Conservation (phyloP, 1,140 invertebrate species). For the Acromyrmex heyeri region DNA sequence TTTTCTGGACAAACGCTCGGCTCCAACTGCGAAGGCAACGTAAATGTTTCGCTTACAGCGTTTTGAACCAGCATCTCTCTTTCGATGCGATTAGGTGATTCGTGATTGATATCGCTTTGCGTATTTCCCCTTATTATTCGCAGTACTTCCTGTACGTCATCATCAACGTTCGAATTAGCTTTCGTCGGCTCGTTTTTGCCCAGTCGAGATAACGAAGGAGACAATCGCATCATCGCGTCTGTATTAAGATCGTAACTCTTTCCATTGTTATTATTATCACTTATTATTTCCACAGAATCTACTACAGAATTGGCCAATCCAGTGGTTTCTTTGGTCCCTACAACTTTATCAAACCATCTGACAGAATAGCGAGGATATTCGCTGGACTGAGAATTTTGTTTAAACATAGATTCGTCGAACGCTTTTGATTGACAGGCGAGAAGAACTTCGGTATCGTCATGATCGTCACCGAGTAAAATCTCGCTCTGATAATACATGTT, state of each 20-base stretch:
- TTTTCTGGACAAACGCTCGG: not conserved
- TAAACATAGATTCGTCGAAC: not conserved
- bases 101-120: conserved; percentile 67
- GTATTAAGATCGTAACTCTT: conserved; percentile 9
- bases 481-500: not conserved
- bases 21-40: not conserved
- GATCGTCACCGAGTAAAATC: not conserved
- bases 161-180: conserved; percentile 12
- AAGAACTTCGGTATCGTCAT: not conserved
- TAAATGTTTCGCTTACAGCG: conserved; percentile 40
- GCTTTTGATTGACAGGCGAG: not conserved
- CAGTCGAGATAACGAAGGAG: not conserved
- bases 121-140: conserved; percentile 59
- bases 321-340: not conserved
- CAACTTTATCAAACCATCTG: not conserved
- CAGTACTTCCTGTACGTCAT: conserved; percentile 73
- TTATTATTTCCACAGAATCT: not conserved
- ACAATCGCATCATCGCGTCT: not conserved
- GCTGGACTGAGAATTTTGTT: not conserved
- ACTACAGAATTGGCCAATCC: no score
- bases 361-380: not conserved
- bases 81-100: conserved; percentile 71
- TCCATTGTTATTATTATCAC: not conserved
- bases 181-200: not conserved
- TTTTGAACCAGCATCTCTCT: conserved; percentile 63